Conservation (phyloP, 2,888 invertebrate species). For the Camptogramma bilineatum region DNA sequence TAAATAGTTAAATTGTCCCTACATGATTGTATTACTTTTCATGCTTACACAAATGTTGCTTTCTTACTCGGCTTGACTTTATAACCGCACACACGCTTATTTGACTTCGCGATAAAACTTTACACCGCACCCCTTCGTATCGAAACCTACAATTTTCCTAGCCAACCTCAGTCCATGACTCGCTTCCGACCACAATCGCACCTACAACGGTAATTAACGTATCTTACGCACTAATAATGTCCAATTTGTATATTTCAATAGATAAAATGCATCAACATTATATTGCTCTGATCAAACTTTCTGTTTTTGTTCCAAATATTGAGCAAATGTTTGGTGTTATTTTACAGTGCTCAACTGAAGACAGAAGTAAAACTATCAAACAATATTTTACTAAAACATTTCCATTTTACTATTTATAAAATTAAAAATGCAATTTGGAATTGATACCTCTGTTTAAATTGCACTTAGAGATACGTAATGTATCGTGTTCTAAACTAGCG, state of each 20-base stretch:
- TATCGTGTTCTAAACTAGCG: constrained; percentile 72
- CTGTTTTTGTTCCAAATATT: constrained; percentile 34
- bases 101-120: constrained; percentile 68
- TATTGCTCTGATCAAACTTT: constrained; percentile 39
- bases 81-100: constrained; percentile 46
- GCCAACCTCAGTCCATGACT: constrained; percentile 69
- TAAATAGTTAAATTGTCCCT: constrained; percentile 81
- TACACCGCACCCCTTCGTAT: constrained; percentile 41
- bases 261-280: constrained; percentile 32
- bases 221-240: constrained; percentile 56
- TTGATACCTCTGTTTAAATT: constrained; percentile 51
- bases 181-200: constrained; percentile 58
- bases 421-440: constrained; percentile 66
- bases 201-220: constrained; percentile 56
- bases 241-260: constrained; percentile 46
- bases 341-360: constrained; percentile 39
- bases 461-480: constrained; percentile 59
- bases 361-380: constrained; percentile 23
- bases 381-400: constrained; percentile 32
- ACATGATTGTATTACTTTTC: constrained; percentile 69
- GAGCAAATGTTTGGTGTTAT: constrained; percentile 43
- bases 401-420: constrained; percentile 41
- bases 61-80: constrained; percentile 24
- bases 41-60: constrained; percentile 56
- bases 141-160: constrained; percentile 57